Percentiles rank a stretch among this genome's conserved stretches.
phyloP scores from a whole-genome alignment of 35 echinoderm and acorn worm genomes.

The Holothuria glaberrima region DNA sequence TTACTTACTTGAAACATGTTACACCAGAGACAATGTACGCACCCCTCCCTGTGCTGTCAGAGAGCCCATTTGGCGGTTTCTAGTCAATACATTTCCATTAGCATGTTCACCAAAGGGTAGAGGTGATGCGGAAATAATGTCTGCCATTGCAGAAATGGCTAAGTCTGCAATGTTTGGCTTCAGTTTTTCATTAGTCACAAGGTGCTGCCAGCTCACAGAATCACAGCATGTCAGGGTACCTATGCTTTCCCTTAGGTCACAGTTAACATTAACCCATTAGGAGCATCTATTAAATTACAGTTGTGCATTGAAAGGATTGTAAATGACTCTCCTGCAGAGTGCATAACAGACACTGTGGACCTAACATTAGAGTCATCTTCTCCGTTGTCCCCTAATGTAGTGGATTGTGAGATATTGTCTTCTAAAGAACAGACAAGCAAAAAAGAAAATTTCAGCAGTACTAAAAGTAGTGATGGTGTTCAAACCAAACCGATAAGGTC shows the following conservation, averaged over 20 bases:
- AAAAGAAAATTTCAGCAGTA: background rate
- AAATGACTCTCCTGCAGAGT: no score
- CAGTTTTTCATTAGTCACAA: background rate
- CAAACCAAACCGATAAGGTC: background rate
- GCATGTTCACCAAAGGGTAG: background rate
- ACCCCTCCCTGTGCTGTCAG: background rate
- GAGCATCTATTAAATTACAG: no score
- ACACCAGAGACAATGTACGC: background rate
- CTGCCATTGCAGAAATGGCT: background rate
- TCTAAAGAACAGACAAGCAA: background rate
- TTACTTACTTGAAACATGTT: background rate
- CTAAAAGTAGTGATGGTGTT: background rate
- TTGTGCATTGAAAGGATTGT: no score
- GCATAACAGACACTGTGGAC: conserved; percentile 6
- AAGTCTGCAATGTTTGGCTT: background rate
- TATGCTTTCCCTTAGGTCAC: no score
- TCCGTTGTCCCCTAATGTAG: no score
- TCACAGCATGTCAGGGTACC: background rate
- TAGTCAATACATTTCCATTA: background rate
- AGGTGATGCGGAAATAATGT: conserved; percentile 7
- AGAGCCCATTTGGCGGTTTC: background rate
- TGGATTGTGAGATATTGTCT: background rate
- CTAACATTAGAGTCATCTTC: no score
- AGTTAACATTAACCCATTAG: no score
- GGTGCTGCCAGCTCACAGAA: background rate